A percentile compares a stretch with the other conserved stretches of the same genome.
Conservation (phyloP, 2,888 invertebrate species). For the Lasius fuliginosus region DNA sequence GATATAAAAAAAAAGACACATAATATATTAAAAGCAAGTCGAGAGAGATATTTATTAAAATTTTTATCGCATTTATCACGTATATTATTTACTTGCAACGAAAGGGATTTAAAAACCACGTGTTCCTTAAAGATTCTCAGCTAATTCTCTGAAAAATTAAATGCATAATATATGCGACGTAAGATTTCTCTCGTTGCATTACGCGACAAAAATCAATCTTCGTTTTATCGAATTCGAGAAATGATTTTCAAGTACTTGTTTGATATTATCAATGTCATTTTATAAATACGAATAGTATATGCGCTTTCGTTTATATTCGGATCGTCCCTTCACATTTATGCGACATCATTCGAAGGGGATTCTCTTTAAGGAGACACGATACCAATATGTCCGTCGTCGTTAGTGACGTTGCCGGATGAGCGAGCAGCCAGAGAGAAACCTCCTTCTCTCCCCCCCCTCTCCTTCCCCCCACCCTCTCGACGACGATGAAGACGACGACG, state of each 20-base stretch:
- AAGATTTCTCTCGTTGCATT: background rate
- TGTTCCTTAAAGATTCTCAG: background rate
- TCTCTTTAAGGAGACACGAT: slow-evolving; percentile 73
- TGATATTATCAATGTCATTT: background rate
- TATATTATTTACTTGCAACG: no score
- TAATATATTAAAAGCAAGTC: background rate
- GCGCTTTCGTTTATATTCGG: slow-evolving; percentile 46
- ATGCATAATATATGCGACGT: background rate
- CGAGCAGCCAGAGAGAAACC: slow-evolving; percentile 65
- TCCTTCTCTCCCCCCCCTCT: background rate
- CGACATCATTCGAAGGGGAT: slow-evolving; percentile 57
- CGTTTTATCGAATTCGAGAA: background rate
- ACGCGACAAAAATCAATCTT: background rate
- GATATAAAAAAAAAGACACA: background rate
- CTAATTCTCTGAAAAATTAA: background rate
- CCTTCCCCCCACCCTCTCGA: background rate
- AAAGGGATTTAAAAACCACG: background rate
- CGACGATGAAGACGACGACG: slow-evolving; percentile 28
- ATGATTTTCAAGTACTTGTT: background rate
- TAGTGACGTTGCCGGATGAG: slow-evolving; percentile 76
- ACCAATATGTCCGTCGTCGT: slow-evolving; percentile 78
- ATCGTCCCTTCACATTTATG: slow-evolving; percentile 65
- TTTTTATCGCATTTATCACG: background rate
- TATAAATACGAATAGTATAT: background rate
- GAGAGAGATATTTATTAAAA: slow-evolving; percentile 7